A percentile compares a stretch with the other conserved stretches of the same genome.
phyloP scores from a whole-genome alignment of 2,113 vertebrate species.

The Lagopus muta region DNA sequence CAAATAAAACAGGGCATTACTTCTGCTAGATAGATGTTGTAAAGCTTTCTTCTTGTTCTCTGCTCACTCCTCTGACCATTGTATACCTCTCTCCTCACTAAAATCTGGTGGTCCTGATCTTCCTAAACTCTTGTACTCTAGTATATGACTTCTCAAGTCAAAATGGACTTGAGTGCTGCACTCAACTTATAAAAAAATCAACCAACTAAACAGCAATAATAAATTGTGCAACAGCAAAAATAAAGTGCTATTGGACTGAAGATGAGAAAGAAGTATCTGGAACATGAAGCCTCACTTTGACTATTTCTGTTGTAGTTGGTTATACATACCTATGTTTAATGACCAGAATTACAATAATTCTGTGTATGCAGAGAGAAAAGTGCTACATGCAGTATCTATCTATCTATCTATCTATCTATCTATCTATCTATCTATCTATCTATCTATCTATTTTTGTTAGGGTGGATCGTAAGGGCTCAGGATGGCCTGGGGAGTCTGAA shows the following conservation, averaged over 20 bases:
- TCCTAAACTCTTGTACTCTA: constrained; percentile 54
- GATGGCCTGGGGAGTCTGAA: constrained; percentile 42
- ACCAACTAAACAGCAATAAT: constrained; percentile 79
- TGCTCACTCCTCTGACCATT: neutral
- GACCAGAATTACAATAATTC: constrained; percentile 27
- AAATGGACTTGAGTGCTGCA: constrained; percentile 48
- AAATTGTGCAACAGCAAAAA: neutral
- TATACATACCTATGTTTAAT: constrained; percentile 12
- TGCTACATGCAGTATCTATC: constrained; percentile 29
- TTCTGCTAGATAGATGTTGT: neutral
- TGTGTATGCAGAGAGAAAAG: constrained; percentile 33
- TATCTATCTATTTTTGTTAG: neutral
- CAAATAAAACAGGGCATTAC: constrained; percentile 48
- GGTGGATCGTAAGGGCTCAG: neutral
- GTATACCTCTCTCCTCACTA: neutral
- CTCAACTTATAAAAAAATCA: constrained; percentile 35
- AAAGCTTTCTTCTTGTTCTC: neutral
- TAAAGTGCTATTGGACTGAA: constrained; percentile 51
- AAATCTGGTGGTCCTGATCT: constrained; percentile 36
- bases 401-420: too few relatives aligned
- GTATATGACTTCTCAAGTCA: constrained; percentile 11
- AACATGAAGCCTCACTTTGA: constrained; percentile 17
- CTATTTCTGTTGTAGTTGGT: constrained; percentile 6
- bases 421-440: too few relatives aligned
- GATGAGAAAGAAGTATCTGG: constrained; percentile 18